Evolutionary conservation across 2,113 vertebrate genomes (phyloP), one percentile per base, ranked within the genome.

Genomic region (Pterocles orientalis): DNA sequence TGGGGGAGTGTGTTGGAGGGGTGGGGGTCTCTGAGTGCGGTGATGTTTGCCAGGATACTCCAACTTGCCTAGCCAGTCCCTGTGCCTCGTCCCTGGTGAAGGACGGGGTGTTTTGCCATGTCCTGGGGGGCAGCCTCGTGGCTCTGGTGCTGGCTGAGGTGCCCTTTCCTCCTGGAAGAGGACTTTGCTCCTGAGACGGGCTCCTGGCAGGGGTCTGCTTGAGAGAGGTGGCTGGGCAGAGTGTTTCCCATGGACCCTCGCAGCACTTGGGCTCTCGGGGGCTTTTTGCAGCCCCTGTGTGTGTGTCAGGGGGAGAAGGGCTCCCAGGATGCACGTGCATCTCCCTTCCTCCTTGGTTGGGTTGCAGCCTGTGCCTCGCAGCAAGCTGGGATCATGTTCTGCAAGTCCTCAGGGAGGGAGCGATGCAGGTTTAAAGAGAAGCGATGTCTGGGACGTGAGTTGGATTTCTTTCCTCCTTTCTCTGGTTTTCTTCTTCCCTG

Each of bases 301-400:
- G 8, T 34, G 76, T 18, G 33, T 29, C 1, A 1, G 58, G 70
- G 50, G 62, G 47, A 45, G 64, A 29, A 26, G 0, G 3, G 45
- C 36, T 56, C 60, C 4, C 1, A 1, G 16, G 29, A 9, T 47
- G 20, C n/a, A 0, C 14, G 18, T 8, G 0, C 1, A 8, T 41
- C 64, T 72, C 65, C 66, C 48, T 39, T 45, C 4, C 66, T 80
- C 57, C 65, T 18, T 43, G 51, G 18, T 79, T 58, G 43, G 86
- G 72, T 65, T 90, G 82, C 90, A 87, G 82, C 65, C 65, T 0
- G 1, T 58, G 83, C 72, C 66, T 83, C 1, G 0, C 25, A 17
- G 50, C 75, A 24, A 85, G 75, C 85, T 51, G 76, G 83, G 68
- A 71, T 84, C 51, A 2, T 41, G 62, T 71, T 71, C 39, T 66